These are phyloP conservation scores for Hemistola chrysoprasaria DNA, from an alignment of 2,888 invertebrate species.

Conservation along the genomic window DNA sequence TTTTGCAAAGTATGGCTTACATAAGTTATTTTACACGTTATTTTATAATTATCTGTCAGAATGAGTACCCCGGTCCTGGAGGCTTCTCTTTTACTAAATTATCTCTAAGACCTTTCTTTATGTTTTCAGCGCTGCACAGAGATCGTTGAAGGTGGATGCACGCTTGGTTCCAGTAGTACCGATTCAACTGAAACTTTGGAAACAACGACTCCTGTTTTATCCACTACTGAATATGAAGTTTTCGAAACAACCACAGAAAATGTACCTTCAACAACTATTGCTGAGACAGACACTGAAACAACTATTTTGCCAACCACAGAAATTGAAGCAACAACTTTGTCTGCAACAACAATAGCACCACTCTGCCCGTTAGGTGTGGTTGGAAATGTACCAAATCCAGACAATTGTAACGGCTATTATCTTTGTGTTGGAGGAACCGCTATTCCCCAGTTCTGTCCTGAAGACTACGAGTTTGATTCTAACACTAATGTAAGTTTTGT, in stretches of 20 bases:
- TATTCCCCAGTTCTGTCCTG: conserved; percentile 6
- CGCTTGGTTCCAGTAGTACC: conserved; percentile 15
- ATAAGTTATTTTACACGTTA: too few species aligned
- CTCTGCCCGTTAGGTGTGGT: conserved; percentile 13
- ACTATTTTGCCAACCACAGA: neutral
- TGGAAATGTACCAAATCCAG: conserved; percentile 22
- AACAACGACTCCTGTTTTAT: neutral
- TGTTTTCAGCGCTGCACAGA: conserved; percentile 31
- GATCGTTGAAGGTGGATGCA: conserved; percentile 39
- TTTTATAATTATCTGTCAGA: too few species aligned
- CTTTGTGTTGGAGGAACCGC: conserved; percentile 21
- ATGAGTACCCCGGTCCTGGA: too few species aligned
- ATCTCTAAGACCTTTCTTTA: too few species aligned
- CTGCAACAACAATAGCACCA: too few species aligned
- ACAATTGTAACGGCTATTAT: conserved; percentile 21
- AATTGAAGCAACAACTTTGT: neutral
- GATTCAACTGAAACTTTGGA: neutral
- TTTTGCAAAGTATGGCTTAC: too few species aligned
- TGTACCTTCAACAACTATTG: neutral
- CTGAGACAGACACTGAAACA: too few species aligned
- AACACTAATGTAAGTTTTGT: conserved; percentile 16
- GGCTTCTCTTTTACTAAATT: too few species aligned
- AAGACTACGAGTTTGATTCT: conserved; percentile 1
- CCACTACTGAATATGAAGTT: neutral
- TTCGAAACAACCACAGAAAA: too few species aligned